Evolutionary conservation across 92 coral and sea anemone genomes (phyloP), one percentile per base, ranked within the genome.

Genomic region (Zoanthus solanderi): DNA sequence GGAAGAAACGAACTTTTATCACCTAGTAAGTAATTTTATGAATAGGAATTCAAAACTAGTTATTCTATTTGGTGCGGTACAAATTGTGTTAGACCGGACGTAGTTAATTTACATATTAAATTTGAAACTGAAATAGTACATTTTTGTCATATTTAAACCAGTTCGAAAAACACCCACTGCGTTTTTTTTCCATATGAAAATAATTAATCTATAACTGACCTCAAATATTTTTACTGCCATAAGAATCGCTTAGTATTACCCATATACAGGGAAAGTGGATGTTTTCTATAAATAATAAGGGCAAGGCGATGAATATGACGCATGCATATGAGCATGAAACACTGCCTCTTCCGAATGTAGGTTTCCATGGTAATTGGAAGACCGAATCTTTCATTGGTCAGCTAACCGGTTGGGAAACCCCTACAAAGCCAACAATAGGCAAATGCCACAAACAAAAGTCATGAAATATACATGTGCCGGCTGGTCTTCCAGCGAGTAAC

Each of bases 381-480:
- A 52, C 46, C 47, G 85, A 71, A 56, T 46, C 29, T 12, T 6
- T 47, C 63, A 45, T 81, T 67, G 61, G 85, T 28, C 37, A 66
- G 37, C 53, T 81, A 47, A 48, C 53, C 47, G 29, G 85, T 66
- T 81, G 85, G 85, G 85, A 81, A 81, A 81, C 85, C 85, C 85
- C 85, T 45, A 66, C 56, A 63, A 81, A 63, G 85, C 85, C 75
- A 81, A 81, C 85, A 81, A 81, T 81, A 63, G 85, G 66, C 75
- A 65, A 80, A 61, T 63, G 65, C 57, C 65, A 80, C 85, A 34
- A 63, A 80, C 85, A 80, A 80, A 80, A 81, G 75, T 81, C 67
- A 94, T 94, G 97, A 94, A 94, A 94, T 94, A 94, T 94, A 92
- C 94, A 94, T 94, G 97, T 90, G 97, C 97, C 97, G 97, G 97